These are phyloP conservation scores for Grantiella picta DNA, from an alignment of 2,113 vertebrate genomes.

Conservation along the genomic window DNA sequence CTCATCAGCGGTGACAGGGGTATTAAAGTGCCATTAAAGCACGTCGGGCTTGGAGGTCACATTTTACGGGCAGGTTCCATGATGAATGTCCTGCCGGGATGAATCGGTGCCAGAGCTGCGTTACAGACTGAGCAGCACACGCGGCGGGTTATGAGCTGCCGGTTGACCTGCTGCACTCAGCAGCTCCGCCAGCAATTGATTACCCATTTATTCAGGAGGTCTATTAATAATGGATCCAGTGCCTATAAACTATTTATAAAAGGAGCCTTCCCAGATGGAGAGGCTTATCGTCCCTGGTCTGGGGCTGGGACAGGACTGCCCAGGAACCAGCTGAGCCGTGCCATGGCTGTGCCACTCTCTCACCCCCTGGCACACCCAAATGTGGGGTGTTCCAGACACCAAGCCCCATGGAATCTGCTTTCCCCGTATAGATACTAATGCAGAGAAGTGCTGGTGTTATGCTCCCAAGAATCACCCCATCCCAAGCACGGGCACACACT, in stretches of 20 bases:
- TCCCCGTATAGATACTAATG: background rate
- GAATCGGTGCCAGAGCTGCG: background rate
- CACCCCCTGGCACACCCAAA: rapidly evolving
- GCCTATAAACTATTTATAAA: conserved; percentile 40
- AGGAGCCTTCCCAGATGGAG: background rate
- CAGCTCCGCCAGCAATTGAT: conserved; percentile 37
- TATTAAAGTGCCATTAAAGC: background rate
- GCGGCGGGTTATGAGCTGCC: background rate
- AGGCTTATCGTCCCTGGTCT: background rate
- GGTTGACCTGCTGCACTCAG: conserved; percentile 44
- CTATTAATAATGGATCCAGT: conserved; percentile 41
- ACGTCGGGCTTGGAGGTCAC: background rate
- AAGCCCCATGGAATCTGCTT: background rate
- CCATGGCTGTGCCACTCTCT: background rate
- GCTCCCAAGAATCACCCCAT: rapidly evolving
- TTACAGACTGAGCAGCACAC: background rate
- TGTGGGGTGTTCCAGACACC: background rate
- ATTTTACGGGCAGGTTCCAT: rapidly evolving
- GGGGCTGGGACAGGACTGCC: background rate
- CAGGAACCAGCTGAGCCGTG: background rate
- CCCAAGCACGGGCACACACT: rapidly evolving
- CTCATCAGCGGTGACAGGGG: background rate
- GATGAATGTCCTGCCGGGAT: background rate
- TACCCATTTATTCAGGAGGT: conserved; percentile 31
- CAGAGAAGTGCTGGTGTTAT: rapidly evolving